phyloP scores from a whole-genome alignment of 2,797 vertebrate genomes.

The Clarias pachynema region DNA sequence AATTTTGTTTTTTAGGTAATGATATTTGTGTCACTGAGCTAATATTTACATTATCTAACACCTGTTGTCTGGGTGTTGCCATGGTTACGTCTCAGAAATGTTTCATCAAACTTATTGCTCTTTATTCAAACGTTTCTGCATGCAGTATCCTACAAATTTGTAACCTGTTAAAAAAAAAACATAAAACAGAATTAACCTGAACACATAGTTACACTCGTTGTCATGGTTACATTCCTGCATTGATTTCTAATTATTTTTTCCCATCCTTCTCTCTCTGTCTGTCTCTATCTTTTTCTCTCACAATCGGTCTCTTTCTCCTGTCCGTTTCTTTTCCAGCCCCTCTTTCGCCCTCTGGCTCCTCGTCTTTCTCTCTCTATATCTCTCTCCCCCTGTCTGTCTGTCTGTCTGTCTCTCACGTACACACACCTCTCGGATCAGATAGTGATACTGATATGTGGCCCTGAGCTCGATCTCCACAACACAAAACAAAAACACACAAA shows the following conservation, averaged over 20 bases:
- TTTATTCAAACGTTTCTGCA: too few species aligned
- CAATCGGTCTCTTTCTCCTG: not conserved
- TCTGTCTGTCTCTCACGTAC: not conserved
- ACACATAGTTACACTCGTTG: not conserved
- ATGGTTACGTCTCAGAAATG: not conserved
- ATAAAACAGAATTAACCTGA: not conserved
- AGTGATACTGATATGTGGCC: slow-evolving; percentile 32
- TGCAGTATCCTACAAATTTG: too few species aligned
- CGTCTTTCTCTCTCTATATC: not conserved
- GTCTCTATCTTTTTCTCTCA: not conserved
- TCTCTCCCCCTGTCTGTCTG: not conserved
- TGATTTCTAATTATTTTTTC: not conserved
- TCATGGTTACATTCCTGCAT: not conserved
- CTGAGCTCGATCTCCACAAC: slow-evolving; percentile 23
- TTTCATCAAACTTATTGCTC: not conserved
- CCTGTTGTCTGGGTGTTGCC: not conserved
- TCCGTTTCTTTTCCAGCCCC: not conserved
- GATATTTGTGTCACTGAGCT: too few species aligned
- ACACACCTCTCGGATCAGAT: slow-evolving; percentile 35
- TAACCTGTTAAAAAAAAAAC: too few species aligned
- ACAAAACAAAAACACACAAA: slow-evolving; percentile 22
- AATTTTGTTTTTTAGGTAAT: too few species aligned
- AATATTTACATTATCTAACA: not conserved
- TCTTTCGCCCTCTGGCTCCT: not conserved
- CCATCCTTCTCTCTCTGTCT: not conserved